Percentiles rank a stretch among this genome's conserved stretches.
Conservation (phyloP, 2,888 invertebrate species). For the Callinectes sapidus region DNA sequence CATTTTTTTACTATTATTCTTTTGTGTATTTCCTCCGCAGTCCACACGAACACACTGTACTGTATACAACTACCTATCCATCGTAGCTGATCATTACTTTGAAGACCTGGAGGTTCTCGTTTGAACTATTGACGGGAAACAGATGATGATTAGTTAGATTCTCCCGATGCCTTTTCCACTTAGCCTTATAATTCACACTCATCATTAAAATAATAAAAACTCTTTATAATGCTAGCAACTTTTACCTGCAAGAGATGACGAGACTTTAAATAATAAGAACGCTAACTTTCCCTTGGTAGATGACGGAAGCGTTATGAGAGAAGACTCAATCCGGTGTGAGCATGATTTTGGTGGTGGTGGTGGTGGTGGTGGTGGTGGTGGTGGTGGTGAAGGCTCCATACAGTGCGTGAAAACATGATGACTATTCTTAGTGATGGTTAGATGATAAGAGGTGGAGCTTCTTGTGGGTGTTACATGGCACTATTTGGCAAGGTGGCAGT, state of each 20-base stretch:
- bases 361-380: neutral
- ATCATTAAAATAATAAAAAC: too few relatives aligned
- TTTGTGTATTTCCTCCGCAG: neutral
- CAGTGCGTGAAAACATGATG: neutral
- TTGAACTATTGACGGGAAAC: too few relatives aligned
- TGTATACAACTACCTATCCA: neutral
- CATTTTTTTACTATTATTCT: too few relatives aligned
- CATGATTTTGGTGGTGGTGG: neutral
- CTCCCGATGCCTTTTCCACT: too few relatives aligned
- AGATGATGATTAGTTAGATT: too few relatives aligned
- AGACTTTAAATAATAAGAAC: neutral
- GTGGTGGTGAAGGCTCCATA: neutral
- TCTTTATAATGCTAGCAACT: too few relatives aligned
- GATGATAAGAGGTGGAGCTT: neutral
- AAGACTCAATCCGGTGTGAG: neutral
- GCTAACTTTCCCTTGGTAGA: too few relatives aligned
- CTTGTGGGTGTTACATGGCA: too few relatives aligned
- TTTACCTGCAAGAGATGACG: neutral
- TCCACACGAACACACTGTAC: neutral
- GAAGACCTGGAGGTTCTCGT: too few relatives aligned
- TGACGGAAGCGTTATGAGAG: neutral
- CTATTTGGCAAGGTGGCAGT: neutral
- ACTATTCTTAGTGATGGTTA: neutral
- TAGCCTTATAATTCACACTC: too few relatives aligned
- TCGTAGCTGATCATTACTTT: neutral